A percentile compares a stretch with the other conserved stretches of the same genome.
Evolutionary conservation across 2,113 vertebrate species (phyloP).

Genomic region (Phrynocephalus versicolor): DNA sequence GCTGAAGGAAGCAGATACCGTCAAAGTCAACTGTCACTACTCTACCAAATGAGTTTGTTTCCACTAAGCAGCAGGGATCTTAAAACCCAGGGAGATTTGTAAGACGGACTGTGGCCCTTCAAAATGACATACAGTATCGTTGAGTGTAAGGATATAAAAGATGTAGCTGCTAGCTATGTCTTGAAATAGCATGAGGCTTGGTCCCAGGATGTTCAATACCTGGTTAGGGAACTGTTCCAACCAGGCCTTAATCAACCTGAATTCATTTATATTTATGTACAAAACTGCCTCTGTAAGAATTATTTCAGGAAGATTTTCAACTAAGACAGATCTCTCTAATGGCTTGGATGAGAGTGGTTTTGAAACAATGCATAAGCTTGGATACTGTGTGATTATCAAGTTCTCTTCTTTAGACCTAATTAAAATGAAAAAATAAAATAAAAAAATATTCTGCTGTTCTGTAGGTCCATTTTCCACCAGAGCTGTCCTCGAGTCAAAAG

Average conservation of each 20-base stretch:
- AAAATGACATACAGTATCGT: too few species aligned
- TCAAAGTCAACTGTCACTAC: too few species aligned
- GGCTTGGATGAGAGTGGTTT: neutral
- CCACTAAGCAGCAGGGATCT: too few species aligned
- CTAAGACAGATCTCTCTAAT: neutral
- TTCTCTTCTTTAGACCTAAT: slow-evolving; percentile 21
- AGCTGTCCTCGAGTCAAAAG: slow-evolving; percentile 27
- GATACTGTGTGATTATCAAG: slow-evolving; percentile 16
- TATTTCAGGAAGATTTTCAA: slow-evolving; percentile 3
- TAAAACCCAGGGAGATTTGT: too few species aligned
- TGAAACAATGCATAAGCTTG: slow-evolving; percentile 11
- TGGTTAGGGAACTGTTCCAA: neutral
- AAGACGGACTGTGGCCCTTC: too few species aligned
- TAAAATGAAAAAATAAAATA: neutral
- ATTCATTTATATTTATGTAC: neutral
- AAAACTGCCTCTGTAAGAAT: neutral
- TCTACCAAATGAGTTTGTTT: too few species aligned
- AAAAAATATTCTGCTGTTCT: slow-evolving; percentile 2
- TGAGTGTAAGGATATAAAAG: too few species aligned
- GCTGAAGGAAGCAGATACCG: too few species aligned
- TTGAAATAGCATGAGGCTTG: neutral
- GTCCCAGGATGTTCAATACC: neutral
- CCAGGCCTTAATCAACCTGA: neutral
- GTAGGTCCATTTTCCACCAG: slow-evolving; percentile 32
- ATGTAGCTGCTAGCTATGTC: too few species aligned